Base-by-base conservation (phyloP, 2,888 invertebrate species). In the Frankliniella intonsa region DNA sequence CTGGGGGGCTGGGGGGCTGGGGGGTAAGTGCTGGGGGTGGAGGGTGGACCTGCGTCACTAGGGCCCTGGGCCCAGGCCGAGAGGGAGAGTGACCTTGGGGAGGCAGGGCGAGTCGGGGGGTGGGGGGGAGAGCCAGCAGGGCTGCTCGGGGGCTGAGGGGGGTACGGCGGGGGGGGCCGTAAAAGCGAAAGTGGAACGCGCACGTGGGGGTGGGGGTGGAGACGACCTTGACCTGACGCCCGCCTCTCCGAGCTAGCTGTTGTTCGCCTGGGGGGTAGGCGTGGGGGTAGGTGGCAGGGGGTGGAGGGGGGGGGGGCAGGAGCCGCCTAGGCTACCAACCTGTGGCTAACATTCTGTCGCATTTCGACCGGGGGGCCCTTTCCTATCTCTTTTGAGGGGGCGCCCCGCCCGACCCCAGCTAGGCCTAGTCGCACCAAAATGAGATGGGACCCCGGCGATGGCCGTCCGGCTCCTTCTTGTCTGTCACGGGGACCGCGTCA, bases 141-240 rank as follows among this genome's bases (percentile, higher is more conserved):
- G 14, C 62, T 62, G 62, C 62, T 5, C 5, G 38, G 38, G 62
- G 62, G 62, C 5, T 62, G 62, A 12, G 55, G 55, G 55, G 14
- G 55, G 3, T 55, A 8, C 2, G 55, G 62, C 1, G 62, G 62
- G 62, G 3, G 10, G 62, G 62, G 62, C 14, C 3, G 14, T n/a
- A 25, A 76, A 76, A 76, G 69, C 69, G 69, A 76, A 76, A 76
- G 69, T 76, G 25, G 69, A 76, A 76, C 69, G 69, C 38, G 38
- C 69, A 76, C 69, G 69, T 25, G 69, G 69, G 8, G 69, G 69
- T n/a, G 69, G 69, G 69, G 69, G 69, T 10, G 62, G 62, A 62
- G 62, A 17, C 62, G 62, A 22, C 69, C 69, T 76, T 76, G 69
- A 76, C 69, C 69, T 25, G 69, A 22, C 69, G 69, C 19, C 62